Percentiles rank a stretch among this genome's conserved stretches.
These are phyloP conservation scores for Camponotus vicinus DNA, from an alignment of 1,140 invertebrate species.

Conservation along the genomic window DNA sequence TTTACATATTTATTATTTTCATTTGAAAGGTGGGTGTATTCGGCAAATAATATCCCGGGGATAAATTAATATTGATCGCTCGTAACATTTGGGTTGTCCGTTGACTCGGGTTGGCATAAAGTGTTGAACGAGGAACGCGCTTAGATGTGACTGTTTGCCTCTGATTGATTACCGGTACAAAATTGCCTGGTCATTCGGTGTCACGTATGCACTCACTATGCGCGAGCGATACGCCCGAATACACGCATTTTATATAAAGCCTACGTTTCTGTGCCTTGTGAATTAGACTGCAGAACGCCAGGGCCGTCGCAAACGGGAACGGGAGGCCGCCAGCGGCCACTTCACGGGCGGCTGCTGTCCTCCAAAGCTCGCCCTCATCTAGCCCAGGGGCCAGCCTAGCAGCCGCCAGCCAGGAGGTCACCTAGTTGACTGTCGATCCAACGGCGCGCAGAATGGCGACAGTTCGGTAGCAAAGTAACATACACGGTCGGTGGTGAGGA, in stretches of 20 bases:
- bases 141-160: slow-evolving; percentile 63
- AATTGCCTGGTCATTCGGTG: slow-evolving; percentile 71
- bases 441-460: slow-evolving; percentile 54
- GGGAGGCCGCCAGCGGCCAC: slow-evolving; percentile 84
- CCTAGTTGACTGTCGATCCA: slow-evolving; percentile 79
- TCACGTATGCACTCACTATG: slow-evolving; percentile 66
- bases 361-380: slow-evolving; percentile 86
- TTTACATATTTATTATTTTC: neutral
- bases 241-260: slow-evolving; percentile 55
- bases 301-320: slow-evolving; percentile 86
- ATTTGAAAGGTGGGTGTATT: neutral
- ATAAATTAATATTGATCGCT: neutral
- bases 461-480: slow-evolving; percentile 70
- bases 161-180: slow-evolving; percentile 66
- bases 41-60: neutral
- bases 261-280: slow-evolving; percentile 57
- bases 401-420: slow-evolving; percentile 82
- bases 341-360: slow-evolving; percentile 85
- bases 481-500: slow-evolving; percentile 32
- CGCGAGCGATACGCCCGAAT: slow-evolving; percentile 18
- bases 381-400: slow-evolving; percentile 85
- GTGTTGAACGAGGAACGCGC: slow-evolving; percentile 46
- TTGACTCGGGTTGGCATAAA: slow-evolving; percentile 24
- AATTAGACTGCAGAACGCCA: slow-evolving; percentile 85
- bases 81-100: neutral